Base-by-base conservation (phyloP, 2,113 vertebrate genomes). In the Clarias batrachus region DNA sequence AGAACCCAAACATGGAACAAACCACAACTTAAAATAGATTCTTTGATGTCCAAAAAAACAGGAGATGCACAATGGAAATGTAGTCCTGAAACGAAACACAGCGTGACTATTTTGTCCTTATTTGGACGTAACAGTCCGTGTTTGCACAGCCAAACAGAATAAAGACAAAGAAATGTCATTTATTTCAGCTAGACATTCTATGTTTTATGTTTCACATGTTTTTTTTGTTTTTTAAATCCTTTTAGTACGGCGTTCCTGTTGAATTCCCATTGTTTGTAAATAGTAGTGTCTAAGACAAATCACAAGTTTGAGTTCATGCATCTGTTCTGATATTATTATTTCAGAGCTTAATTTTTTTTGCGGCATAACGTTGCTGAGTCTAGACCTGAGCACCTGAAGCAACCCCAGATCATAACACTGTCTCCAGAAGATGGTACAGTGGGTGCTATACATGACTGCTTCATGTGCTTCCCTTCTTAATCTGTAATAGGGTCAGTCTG, bases 1-100 rank as follows among this genome's bases (percentile, higher is more conserved):
- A 63, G 85, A 87, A 71, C 54, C 82, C 41, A 30, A 86, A 60
- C 37, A 62, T 81, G 63, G 78, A 82, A 59, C 59, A 33, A 82
- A 41, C 65, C 62, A 13, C 73, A 41, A 71, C 71, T 68, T 83
- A 83, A 73, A 76, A 37, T 76, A 68, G 63, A 84, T 10, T 60
- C 68, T 71, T 66, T 71, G 21, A 60, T 85, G 77, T 52, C 71
- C 81, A 88, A 85, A 85, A 87, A 81, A 89, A 87, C 80, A 83
- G 54, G 76, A 83, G 76, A 77, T 71, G 81, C 78, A 81, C 63
- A 30, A 83, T 37, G 33, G 66, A 37, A 65, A 82, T 37, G 66
- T 66, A 27, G 74, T 41, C 4, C 41, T 4, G 65, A 78, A 84
- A 86, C 84, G 84, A 74, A 79, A 10, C 54, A 7, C 54, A 12